Percentiles rank a stretch among this genome's conserved stretches.
Conservation (phyloP, 2,113 vertebrate genomes). For the Cygnus atratus region DNA sequence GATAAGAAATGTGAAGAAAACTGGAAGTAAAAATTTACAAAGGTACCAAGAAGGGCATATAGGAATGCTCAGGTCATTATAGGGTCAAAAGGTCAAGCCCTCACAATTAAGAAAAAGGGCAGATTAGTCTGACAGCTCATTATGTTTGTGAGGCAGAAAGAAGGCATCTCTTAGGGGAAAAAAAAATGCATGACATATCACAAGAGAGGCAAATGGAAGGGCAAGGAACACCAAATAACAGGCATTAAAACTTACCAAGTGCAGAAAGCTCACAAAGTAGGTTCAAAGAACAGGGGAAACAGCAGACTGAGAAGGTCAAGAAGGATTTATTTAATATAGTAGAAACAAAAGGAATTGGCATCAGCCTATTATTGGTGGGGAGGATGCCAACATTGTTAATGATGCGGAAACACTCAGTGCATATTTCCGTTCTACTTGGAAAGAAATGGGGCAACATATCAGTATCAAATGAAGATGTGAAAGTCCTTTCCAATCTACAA, state of each 20-base stretch:
- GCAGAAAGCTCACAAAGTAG: background rate
- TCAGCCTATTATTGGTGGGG: background rate
- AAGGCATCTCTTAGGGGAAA: background rate
- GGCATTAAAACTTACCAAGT: background rate
- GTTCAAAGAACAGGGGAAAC: background rate
- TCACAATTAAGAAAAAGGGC: background rate
- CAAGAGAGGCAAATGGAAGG: background rate
- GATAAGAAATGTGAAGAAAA: conserved; percentile 15
- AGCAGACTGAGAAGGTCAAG: background rate
- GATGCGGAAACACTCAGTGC: background rate
- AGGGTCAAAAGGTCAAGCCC: background rate
- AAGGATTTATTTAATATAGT: background rate
- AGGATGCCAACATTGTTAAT: background rate
- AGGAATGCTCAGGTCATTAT: background rate
- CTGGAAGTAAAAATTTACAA: conserved; percentile 14
- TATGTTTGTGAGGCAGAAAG: background rate
- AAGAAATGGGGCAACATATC: background rate
- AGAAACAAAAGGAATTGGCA: background rate
- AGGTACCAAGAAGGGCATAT: background rate
- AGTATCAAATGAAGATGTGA: background rate
- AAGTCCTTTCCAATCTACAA: conserved; percentile 9
- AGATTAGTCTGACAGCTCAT: background rate
- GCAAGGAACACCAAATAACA: background rate
- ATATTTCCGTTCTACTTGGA: background rate
- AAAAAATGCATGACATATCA: background rate